phyloP scores from a whole-genome alignment of 2,888 invertebrate species.

The Platycnemis pennipes region DNA sequence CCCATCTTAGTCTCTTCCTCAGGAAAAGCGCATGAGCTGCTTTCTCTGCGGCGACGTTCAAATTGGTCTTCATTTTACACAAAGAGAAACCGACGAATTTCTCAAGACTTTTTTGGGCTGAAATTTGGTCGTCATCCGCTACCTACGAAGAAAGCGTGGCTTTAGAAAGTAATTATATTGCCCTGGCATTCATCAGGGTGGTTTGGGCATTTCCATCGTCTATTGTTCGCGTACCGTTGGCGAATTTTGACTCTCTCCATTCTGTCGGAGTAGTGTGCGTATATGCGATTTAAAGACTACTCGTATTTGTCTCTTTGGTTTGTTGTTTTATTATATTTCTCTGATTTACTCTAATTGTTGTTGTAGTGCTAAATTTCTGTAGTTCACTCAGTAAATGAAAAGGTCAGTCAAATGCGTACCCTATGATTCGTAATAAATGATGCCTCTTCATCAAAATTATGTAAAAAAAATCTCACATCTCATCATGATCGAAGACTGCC shows the following conservation, averaged over 20 bases:
- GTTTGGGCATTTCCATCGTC: slow-evolving; percentile 9
- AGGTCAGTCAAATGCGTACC: too few relatives aligned
- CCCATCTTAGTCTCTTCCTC: background rate
- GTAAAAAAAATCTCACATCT: too few relatives aligned
- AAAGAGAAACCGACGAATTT: slow-evolving; percentile 47
- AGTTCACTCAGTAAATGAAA: too few relatives aligned
- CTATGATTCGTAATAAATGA: too few relatives aligned
- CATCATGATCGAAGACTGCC: too few relatives aligned
- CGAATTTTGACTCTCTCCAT: background rate
- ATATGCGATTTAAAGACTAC: background rate
- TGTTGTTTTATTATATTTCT: background rate
- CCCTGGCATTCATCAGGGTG: background rate
- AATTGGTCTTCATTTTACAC: slow-evolving; percentile 8
- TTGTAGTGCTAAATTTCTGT: too few relatives aligned
- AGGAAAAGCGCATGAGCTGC: background rate
- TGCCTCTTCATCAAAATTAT: too few relatives aligned
- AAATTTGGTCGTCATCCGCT: slow-evolving; percentile 25
- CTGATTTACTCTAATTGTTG: too few relatives aligned
- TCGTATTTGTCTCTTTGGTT: background rate
- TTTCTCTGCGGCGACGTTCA: background rate
- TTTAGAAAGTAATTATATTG: slow-evolving; percentile 33
- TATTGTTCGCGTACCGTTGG: slow-evolving; percentile 13
- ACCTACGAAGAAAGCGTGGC: slow-evolving; percentile 5
- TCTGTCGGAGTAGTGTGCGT: background rate
- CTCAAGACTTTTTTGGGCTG: background rate